phyloP scores from a whole-genome alignment of 1,140 invertebrate species.

The Harlomillsia oculata region DNA sequence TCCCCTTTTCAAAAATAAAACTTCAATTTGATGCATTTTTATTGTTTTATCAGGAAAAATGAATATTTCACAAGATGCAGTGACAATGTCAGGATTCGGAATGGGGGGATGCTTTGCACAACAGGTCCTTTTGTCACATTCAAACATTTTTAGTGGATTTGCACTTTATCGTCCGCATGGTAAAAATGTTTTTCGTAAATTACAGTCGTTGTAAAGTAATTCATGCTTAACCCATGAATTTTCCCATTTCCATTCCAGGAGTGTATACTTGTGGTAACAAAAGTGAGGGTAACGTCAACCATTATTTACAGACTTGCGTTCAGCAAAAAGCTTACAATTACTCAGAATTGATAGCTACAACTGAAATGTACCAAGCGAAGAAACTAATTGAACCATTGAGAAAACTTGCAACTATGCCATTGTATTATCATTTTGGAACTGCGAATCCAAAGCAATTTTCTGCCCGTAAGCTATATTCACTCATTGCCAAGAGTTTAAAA shows the following conservation, averaged over 20 bases:
- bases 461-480: neutral
- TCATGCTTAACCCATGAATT: too few species aligned
- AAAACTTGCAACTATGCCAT: neutral
- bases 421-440: constrained; percentile 1
- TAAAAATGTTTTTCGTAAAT: too few species aligned
- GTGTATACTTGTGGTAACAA: neutral
- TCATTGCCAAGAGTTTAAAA: too few species aligned
- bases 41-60: too few species aligned
- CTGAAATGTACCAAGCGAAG: neutral
- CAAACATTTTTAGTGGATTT: neutral
- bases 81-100: neutral
- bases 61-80: neutral
- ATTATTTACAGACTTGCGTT: neutral
- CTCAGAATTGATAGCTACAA: neutral
- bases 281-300: neutral
- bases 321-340: neutral
- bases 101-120: neutral
- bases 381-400: neutral
- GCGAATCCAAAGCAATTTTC: neutral
- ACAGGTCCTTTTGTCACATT: neutral
- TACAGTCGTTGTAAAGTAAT: too few species aligned
- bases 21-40: too few species aligned
- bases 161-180: neutral
- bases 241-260: neutral
- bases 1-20: too few species aligned